Evolutionary conservation across 2,113 vertebrate genomes (phyloP).

Genomic region (Corythaeola cristata): DNA sequence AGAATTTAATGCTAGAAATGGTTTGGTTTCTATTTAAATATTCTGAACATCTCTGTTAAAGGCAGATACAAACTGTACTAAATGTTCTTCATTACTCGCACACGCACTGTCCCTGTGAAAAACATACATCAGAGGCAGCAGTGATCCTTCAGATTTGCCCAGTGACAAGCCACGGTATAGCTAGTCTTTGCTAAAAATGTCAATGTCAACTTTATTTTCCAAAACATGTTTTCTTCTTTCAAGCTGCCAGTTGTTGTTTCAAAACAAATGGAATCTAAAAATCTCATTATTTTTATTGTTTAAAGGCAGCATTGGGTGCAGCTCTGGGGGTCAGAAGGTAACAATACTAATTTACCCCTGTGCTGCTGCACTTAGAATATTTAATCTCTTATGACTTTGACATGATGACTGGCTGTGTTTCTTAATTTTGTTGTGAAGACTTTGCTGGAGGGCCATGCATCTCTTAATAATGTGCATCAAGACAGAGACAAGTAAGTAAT

Average conservation of each 20-base stretch:
- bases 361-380: conserved; percentile 59
- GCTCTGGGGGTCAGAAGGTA: conserved; percentile 58
- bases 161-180: conserved; percentile 37
- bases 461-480: conserved; percentile 40
- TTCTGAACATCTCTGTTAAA: conserved; percentile 29
- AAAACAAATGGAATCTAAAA: conserved; percentile 67
- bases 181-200: conserved; percentile 63
- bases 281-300: conserved; percentile 75
- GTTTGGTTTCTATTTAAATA: conserved; percentile 55
- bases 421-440: conserved; percentile 48
- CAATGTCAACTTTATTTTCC: conserved; percentile 66
- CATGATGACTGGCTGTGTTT: conserved; percentile 43
- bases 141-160: conserved; percentile 34
- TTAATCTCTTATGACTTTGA: conserved; percentile 65
- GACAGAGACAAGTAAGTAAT: conserved; percentile 6
- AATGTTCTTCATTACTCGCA: conserved; percentile 37
- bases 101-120: conserved; percentile 11
- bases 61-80: conserved; percentile 27
- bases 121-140: conserved; percentile 11
- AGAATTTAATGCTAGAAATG: conserved; percentile 1
- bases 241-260: conserved; percentile 64
- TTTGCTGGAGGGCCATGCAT: conserved; percentile 34
- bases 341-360: conserved; percentile 56
- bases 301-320: conserved; percentile 42
- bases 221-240: conserved; percentile 61